Conservation (phyloP, 2,797 vertebrate species). For the Spheniscus humboldti region DNA sequence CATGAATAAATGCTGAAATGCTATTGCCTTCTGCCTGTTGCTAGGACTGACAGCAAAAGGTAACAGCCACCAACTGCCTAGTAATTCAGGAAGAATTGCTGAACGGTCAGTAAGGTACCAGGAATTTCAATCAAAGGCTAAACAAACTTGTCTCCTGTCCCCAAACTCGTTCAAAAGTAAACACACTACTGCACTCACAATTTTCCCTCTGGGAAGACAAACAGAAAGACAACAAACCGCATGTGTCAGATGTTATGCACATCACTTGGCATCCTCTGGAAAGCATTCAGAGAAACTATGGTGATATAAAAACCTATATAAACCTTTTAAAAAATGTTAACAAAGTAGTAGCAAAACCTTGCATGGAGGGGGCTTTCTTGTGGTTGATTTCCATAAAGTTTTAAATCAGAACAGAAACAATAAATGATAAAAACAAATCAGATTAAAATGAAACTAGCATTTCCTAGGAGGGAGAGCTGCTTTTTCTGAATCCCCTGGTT, state of each 20-base stretch:
- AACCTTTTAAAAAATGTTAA: neutral
- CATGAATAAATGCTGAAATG: neutral
- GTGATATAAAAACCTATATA: neutral
- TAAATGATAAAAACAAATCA: neutral
- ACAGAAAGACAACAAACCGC: neutral
- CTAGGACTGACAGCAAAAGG: neutral
- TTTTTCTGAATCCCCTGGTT: neutral
- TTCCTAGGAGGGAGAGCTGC: neutral
- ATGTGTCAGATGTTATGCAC: neutral
- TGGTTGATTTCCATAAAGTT: neutral
- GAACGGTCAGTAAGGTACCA: neutral
- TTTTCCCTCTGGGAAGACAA: neutral
- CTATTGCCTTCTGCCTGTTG: neutral
- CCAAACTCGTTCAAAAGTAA: neutral
- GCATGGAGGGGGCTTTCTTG: neutral
- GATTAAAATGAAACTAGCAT: neutral
- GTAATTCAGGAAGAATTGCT: neutral
- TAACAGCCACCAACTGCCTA: neutral
- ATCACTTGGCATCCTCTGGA: neutral
- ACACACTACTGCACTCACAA: neutral
- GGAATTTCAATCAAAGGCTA: neutral
- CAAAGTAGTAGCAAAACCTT: neutral
- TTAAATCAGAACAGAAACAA: neutral
- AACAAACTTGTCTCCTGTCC: neutral
- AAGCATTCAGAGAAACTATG: neutral